Evolutionary conservation across 2,797 vertebrate genomes (phyloP), one percentile per base, ranked within the genome.

Genomic region (Poecilia picta): DNA sequence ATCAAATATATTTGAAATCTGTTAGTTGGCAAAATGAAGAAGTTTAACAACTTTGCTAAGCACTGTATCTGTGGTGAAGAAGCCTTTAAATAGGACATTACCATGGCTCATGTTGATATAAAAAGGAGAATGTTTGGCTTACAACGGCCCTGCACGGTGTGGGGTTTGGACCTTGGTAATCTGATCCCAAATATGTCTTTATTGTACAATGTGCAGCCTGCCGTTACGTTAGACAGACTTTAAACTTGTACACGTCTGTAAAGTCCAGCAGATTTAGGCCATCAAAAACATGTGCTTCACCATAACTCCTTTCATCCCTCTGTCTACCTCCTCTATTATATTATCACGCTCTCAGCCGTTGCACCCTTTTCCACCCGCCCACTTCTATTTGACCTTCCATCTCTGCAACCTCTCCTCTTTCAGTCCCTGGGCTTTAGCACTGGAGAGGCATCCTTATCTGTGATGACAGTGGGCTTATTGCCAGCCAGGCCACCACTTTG

Each of bases 361-460:
- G 86, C 84, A 80, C 83, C 78, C 51, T 75, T 51, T 66, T 88
- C 73, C 80, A 78, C 80, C 74, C 72, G 66, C 74, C 83, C 68
- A 83, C 76, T 88, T 81, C 81, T 77, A 77, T 89, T 87, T 86
- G 87, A 88, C 89, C 80, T 91, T 88, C 77, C 74, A 51, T 77
- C 71, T 74, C 78, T 62, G 33, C 83, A 71, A 81, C 75, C 82
- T 81, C 85, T 87, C 82, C 81, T 86, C 85, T 77, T 85, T 80
- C 84, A 70, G 75, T 84, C 86, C 81, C 88, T 83, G 76, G 79
- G 87, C 82, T 82, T 76, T 73, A 70, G 80, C 83, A 76, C 75
- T 68, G 33, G 75, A 91, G 89, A 91, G 81, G 83, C 83, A 88
- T 87, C 87, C 90, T 95, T 91, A 91, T 93, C 85, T 88, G 85